phyloP scores from a whole-genome alignment of 2,113 vertebrate species.

The Onychostruthus taczanowskii region DNA sequence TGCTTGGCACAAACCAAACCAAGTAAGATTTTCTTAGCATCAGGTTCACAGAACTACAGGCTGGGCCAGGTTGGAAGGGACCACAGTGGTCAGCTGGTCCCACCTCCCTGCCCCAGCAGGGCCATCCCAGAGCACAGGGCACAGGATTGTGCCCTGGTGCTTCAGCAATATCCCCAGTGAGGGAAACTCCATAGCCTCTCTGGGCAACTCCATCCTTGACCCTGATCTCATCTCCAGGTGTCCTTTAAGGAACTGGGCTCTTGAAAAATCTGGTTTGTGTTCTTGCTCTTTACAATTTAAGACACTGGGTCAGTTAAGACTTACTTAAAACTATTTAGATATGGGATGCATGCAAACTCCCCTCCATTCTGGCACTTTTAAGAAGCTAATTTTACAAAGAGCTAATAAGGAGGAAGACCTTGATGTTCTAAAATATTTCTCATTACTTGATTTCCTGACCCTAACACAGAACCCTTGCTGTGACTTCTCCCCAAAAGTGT shows the following conservation, averaged over 20 bases:
- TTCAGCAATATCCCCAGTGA: background rate
- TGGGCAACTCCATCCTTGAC: background rate
- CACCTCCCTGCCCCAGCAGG: background rate
- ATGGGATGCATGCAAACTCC: background rate
- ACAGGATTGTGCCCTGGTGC: background rate
- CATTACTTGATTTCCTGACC: background rate
- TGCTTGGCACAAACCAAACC: background rate
- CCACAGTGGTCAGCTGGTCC: background rate
- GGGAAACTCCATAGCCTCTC: too few species aligned
- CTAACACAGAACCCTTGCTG: background rate
- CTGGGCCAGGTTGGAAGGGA: background rate
- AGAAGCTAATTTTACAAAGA: background rate
- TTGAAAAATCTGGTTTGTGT: background rate
- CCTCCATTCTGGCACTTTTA: background rate
- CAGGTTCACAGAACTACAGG: background rate
- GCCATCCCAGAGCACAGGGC: fast-evolving
- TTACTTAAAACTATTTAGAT: background rate
- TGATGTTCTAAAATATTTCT: background rate
- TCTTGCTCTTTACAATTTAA: background rate
- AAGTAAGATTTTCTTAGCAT: background rate
- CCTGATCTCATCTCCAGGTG: background rate
- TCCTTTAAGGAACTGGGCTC: background rate
- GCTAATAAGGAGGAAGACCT: background rate
- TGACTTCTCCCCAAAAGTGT: background rate
- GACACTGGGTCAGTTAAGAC: background rate